Conservation (phyloP, 1,140 invertebrate genomes). For the Brachionus manjavacas region DNA sequence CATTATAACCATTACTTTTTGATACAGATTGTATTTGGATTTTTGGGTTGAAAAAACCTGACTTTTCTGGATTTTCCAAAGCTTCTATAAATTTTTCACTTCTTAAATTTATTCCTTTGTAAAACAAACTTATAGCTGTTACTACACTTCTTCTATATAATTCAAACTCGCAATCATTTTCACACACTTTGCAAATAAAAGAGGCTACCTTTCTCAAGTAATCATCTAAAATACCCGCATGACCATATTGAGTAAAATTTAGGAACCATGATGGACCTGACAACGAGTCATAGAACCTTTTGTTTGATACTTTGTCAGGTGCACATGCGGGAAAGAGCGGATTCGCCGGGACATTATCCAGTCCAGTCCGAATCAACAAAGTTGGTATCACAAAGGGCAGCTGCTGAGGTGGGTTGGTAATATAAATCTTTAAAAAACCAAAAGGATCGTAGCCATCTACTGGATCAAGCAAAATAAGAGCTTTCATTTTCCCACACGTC, state of each 20-base stretch:
- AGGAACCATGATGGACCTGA: slow-evolving; percentile 3
- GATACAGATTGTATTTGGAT: not conserved
- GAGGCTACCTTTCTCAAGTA: not conserved
- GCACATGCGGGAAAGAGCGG: slow-evolving; percentile 25
- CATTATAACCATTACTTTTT: not conserved
- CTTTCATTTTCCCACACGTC: slow-evolving; percentile 21
- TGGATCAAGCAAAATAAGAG: slow-evolving; percentile 32
- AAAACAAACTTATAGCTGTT: not conserved
- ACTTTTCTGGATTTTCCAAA: not conserved
- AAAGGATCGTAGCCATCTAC: slow-evolving; percentile 41
- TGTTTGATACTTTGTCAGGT: not conserved
- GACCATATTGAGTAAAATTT: slow-evolving; percentile 41
- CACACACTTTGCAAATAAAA: slow-evolving; percentile 10
- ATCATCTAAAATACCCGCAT: slow-evolving; percentile 35
- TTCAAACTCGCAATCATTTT: slow-evolving; percentile 14
- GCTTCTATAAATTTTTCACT: not conserved
- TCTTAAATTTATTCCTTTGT: not conserved
- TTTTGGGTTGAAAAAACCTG: not conserved
- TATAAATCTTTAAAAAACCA: slow-evolving; percentile 29
- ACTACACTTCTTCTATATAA: slow-evolving; percentile 1
- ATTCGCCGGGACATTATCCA: not conserved
- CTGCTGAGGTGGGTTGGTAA: slow-evolving; percentile 30
- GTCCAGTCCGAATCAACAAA: not conserved
- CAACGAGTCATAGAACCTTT: slow-evolving; percentile 11
- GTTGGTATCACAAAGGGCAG: slow-evolving; percentile 24